phyloP scores from a whole-genome alignment of 2,888 invertebrate genomes.

The Meteorus cinctellus region DNA sequence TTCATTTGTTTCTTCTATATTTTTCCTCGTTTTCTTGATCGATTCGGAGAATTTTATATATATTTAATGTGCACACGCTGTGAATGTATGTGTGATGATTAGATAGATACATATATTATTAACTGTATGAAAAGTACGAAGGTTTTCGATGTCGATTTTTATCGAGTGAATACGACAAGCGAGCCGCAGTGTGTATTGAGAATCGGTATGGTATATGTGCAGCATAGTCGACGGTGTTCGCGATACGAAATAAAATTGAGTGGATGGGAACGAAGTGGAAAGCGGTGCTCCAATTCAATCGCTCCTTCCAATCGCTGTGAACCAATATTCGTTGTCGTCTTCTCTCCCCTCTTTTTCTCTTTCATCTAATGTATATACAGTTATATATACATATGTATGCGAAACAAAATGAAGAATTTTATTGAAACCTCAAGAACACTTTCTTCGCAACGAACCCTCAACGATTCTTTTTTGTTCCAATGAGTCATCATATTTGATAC shows the following conservation, averaged over 20 bases:
- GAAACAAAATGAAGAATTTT: constrained; percentile 45
- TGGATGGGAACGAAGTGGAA: constrained; percentile 46
- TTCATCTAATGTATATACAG: background rate
- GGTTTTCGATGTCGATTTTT: constrained; percentile 44
- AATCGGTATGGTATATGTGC: constrained; percentile 2
- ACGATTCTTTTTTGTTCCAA: constrained; percentile 15
- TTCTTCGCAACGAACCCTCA: constrained; percentile 20
- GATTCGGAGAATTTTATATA: constrained; percentile 6
- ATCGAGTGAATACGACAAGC: constrained; percentile 44
- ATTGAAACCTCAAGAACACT: constrained; percentile 45
- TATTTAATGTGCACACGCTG: background rate
- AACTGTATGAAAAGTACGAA: constrained; percentile 13
- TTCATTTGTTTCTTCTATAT: background rate
- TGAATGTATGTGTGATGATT: constrained; percentile 14
- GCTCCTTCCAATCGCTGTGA: constrained; percentile 44
- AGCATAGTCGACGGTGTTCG: constrained; percentile 39
- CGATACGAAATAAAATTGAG: constrained; percentile 47
- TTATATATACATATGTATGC: background rate
- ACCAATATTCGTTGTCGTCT: constrained; percentile 47
- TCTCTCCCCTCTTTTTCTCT: background rate
- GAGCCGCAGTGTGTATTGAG: background rate
- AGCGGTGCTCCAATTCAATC: constrained; percentile 48
- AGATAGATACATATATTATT: background rate
- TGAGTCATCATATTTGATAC: constrained; percentile 19
- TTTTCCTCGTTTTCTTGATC: background rate